A percentile compares a stretch with the other conserved stretches of the same genome.
Evolutionary conservation across 2,797 vertebrate genomes (phyloP).

Genomic region (Urosaurus nigricauda): DNA sequence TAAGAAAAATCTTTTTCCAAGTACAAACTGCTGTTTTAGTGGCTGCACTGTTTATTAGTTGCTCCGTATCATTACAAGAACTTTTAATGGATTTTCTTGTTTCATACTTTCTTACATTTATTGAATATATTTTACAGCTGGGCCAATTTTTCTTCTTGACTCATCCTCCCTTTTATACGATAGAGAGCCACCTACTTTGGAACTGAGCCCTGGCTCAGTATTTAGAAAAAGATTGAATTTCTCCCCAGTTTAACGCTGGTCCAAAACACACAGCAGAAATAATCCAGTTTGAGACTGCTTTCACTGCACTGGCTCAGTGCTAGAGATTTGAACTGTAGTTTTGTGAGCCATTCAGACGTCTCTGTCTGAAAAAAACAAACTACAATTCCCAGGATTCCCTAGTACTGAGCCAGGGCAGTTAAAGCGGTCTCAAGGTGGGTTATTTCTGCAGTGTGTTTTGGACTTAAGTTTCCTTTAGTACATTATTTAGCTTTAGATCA

Average conservation of each 20-base stretch:
- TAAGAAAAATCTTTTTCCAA: constrained; percentile 28
- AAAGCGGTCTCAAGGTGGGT: too few relatives aligned
- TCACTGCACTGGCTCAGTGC: too few relatives aligned
- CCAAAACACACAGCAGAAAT: too few relatives aligned
- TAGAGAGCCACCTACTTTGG: constrained; percentile 54
- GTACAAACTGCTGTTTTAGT: constrained; percentile 16
- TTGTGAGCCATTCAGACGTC: too few relatives aligned
- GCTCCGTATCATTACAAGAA: constrained; percentile 32
- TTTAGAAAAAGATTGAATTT: constrained; percentile 50
- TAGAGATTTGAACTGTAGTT: too few relatives aligned
- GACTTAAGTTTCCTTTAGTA: background rate
- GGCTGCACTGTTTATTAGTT: constrained; percentile 33
- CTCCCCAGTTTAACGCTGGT: constrained; percentile 14
- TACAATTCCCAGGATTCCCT: too few relatives aligned
- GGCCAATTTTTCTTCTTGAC: background rate
- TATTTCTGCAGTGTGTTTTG: too few relatives aligned
- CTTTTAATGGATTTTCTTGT: constrained; percentile 41
- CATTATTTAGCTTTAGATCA: background rate
- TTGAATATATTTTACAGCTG: constrained; percentile 59
- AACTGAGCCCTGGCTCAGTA: constrained; percentile 60
- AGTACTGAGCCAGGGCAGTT: too few relatives aligned
- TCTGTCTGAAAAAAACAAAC: too few relatives aligned
- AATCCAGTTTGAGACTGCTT: too few relatives aligned
- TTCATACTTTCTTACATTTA: constrained; percentile 46
- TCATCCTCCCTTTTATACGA: constrained; percentile 58